Evolutionary conservation across 2,888 invertebrate genomes (phyloP), one percentile per base, ranked within the genome.

Genomic region (Ennomos quercinarius): DNA sequence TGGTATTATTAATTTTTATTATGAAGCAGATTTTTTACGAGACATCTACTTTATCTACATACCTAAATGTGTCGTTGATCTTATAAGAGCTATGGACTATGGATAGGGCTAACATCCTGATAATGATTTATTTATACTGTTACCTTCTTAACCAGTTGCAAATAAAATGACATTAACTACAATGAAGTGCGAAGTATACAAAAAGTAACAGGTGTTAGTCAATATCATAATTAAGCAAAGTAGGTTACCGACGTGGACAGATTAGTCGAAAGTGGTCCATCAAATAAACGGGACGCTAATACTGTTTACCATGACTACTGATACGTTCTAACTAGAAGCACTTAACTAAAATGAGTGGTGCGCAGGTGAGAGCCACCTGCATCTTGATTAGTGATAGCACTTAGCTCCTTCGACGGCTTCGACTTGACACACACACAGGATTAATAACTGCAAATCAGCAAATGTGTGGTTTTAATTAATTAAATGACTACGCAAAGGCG

Each of bases 301-400:
- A 76, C 77, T 76, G 77, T 80, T 78, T 80, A 72, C 75, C 71
- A 65, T 64, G 61, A 63, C 66, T 66, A 70, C 70, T 65, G 68
- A 74, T 74, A 68, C 62, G 65, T 71, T 73, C 72, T 68, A 79
- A 78, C 77, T 80, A 77, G 77, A 67, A 72, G 76, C 78, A 80
- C 81, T 86, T 83, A 80, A 81, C 69, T 80, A 81, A 84, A 27
- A 85, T 80, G 79, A 82, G 80, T 71, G 68, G 40, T 65, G 71
- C 70, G 83, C 89, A 89, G 89, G 84, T 90, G 89, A 72, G 60
- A 60, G 57, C 53, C 91, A 91, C 87, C 91, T 91, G 91, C 86
- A 87, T 87, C 87, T 86, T 80, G 89, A 90, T 89, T 86, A 83
- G 81, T 85, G 84, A 86, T 85, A 80, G 84, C 87, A 86, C 86